Conservation (phyloP, 2,797 vertebrate species). For the Anisognathus igniventris region DNA sequence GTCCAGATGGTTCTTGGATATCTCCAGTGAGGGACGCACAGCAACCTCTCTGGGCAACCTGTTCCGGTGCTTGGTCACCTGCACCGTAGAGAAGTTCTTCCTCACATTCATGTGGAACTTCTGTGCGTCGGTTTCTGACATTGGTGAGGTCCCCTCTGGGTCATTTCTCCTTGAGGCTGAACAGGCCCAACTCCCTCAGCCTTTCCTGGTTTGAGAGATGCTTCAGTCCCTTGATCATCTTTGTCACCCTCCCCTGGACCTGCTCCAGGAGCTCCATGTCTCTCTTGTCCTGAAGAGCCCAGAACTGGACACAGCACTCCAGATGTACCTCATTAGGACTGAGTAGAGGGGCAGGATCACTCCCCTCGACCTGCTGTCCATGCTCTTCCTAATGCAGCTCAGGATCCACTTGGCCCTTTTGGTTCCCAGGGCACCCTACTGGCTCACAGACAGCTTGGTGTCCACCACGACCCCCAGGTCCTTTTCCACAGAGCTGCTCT, state of each 20-base stretch:
- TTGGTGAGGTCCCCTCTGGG: neutral
- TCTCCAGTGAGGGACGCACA: neutral
- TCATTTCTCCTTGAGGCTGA: neutral
- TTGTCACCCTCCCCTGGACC: neutral
- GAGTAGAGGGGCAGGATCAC: neutral
- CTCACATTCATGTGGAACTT: neutral
- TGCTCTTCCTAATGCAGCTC: neutral
- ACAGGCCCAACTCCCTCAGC: neutral
- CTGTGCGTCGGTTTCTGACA: neutral
- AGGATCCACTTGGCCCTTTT: neutral
- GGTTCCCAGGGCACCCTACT: neutral
- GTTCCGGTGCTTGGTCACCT: fast-evolving
- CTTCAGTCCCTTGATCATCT: neutral
- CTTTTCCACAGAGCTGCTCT: neutral
- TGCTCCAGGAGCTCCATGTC: neutral
- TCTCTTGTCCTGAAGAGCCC: neutral
- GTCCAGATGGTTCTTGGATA: neutral
- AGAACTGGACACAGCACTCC: neutral
- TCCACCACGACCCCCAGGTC: fast-evolving
- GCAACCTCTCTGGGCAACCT: neutral
- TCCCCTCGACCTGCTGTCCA: fast-evolving
- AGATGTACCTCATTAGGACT: neutral
- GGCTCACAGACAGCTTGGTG: neutral
- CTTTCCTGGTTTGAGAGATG: neutral
- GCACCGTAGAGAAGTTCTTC: neutral